phyloP scores from a whole-genome alignment of 2,888 invertebrate genomes.

The Stenodera caucasica region DNA sequence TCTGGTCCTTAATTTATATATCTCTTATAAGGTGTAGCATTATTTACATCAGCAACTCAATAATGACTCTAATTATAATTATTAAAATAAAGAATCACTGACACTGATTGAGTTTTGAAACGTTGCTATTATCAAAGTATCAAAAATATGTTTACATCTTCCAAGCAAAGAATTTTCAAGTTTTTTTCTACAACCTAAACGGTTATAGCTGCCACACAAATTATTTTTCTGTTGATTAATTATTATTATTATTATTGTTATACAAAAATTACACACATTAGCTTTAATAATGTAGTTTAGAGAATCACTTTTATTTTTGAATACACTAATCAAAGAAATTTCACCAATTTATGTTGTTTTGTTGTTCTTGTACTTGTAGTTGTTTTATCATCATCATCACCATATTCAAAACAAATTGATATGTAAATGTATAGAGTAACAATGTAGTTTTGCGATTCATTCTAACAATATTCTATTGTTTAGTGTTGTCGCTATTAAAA shows the following conservation, averaged over 20 bases:
- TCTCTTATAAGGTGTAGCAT: neutral
- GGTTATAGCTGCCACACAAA: constrained; percentile 12
- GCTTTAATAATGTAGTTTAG: constrained; percentile 9
- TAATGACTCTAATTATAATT: neutral
- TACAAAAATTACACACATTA: constrained; percentile 15
- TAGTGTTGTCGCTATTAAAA: neutral
- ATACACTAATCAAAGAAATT: too few relatives aligned
- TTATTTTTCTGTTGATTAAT: neutral
- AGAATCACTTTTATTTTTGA: neutral
- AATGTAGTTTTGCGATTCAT: constrained; percentile 17
- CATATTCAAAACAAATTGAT: constrained; percentile 25
- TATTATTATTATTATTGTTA: constrained; percentile 4
- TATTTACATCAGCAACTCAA: neutral
- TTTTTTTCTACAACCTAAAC: neutral
- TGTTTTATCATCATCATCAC: constrained; percentile 9
- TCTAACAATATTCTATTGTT: constrained; percentile 1
- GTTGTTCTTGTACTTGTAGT: too few relatives aligned
- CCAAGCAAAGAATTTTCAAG: constrained; percentile 38
- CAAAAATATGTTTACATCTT: constrained; percentile 60
- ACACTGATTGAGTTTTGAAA: constrained; percentile 11
- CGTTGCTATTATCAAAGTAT: constrained; percentile 58
- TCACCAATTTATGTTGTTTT: too few relatives aligned
- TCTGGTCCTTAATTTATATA: too few relatives aligned
- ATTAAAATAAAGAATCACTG: constrained; percentile 18
- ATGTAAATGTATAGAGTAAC: constrained; percentile 30